Conservation (phyloP, 1,140 invertebrate genomes). For the Leptonema lineaticorne region DNA sequence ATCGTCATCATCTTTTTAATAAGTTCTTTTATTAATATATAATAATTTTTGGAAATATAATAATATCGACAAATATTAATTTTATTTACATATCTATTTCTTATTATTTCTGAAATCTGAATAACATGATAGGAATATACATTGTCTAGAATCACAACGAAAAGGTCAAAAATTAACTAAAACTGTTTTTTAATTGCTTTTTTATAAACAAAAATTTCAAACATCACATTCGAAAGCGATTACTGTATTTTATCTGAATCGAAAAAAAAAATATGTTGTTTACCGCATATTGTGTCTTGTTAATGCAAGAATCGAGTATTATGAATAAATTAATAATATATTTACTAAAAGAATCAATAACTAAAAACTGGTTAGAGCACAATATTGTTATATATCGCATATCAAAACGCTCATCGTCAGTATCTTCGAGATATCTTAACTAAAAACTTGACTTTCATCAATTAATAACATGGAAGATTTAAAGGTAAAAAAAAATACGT, state of each 20-base stretch:
- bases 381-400: not conserved
- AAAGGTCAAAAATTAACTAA: not conserved
- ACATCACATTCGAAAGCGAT: not conserved
- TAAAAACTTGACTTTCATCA: not conserved
- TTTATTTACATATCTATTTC: too few relatives aligned
- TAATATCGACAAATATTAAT: too few relatives aligned
- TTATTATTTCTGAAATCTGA: too few relatives aligned
- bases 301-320: not conserved
- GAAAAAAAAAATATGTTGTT: not conserved
- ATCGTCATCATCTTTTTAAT: too few relatives aligned
- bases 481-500: not conserved
- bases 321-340: not conserved
- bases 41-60: too few relatives aligned
- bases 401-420: not conserved
- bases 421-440: not conserved
- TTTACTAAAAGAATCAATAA: not conserved
- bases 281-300: not conserved
- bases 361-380: constrained; percentile 4
- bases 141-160: not conserved
- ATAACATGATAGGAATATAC: too few relatives aligned
- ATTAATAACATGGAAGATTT: not conserved
- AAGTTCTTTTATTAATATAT: too few relatives aligned
- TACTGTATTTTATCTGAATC: not conserved
- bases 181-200: not conserved
- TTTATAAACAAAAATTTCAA: not conserved